A percentile compares a stretch with the other conserved stretches of the same genome.
Evolutionary conservation across 92 coral and sea anemone species (phyloP).

Genomic region (Micromussa lordhowensis): DNA sequence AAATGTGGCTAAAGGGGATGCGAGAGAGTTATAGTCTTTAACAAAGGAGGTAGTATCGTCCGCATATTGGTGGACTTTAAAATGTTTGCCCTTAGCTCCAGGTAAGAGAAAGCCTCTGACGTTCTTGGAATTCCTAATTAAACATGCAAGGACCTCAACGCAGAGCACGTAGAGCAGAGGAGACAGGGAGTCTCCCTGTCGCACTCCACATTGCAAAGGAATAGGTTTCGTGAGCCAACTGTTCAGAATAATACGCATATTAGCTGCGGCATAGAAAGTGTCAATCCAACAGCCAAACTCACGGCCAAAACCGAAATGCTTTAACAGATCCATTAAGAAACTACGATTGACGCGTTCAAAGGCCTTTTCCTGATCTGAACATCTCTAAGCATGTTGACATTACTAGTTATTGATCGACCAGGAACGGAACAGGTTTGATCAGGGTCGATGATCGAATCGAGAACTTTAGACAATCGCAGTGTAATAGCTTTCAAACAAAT

Average conservation of each 20-base stretch:
- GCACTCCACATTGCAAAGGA: background rate
- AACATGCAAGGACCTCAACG: background rate
- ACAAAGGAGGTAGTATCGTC: constrained; percentile 44
- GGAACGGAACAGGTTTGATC: constrained; percentile 64
- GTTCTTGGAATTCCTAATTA: background rate
- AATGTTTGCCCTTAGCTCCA: background rate
- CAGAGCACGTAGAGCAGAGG: constrained; percentile 36
- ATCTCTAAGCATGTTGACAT: constrained; percentile 14
- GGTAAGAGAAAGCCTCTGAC: constrained; percentile 35
- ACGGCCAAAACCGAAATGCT: constrained; percentile 11
- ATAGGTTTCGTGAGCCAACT: background rate
- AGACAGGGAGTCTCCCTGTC: constrained; percentile 47
- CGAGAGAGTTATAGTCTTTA: background rate
- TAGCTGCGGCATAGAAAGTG: background rate
- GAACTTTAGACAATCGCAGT: constrained; percentile 19
- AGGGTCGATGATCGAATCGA: constrained; percentile 13
- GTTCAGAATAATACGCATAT: background rate
- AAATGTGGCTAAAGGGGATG: background rate
- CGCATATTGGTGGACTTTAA: constrained; percentile 26
- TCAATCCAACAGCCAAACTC: background rate
- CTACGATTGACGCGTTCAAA: constrained; percentile 37
- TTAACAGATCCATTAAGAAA: background rate
- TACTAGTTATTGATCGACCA: constrained; percentile 15
- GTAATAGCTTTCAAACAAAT: constrained; percentile 28
- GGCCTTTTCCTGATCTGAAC: constrained; percentile 50